A percentile compares a stretch with the other conserved stretches of the same genome.
Evolutionary conservation across 2,113 vertebrate genomes (phyloP).

Genomic region (Carollia perspicillata): DNA sequence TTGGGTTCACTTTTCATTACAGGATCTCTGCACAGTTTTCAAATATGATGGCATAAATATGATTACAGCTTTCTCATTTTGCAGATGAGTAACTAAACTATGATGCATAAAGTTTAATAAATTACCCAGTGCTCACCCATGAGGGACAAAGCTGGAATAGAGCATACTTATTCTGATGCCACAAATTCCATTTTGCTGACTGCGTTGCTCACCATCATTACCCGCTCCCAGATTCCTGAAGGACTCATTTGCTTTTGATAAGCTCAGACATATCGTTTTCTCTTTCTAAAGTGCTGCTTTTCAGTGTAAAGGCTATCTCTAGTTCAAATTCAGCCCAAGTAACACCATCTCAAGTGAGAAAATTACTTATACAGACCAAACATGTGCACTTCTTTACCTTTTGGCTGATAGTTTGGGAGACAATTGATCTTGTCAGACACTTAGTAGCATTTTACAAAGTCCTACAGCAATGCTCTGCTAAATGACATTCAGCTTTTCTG

Average conservation of each 20-base stretch:
- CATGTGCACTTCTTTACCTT: background rate
- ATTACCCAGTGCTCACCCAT: background rate
- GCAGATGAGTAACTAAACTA: constrained; percentile 23
- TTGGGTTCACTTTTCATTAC: background rate
- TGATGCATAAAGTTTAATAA: background rate
- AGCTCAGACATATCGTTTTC: background rate
- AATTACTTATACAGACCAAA: background rate
- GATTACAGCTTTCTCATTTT: constrained; percentile 16
- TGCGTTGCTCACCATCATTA: background rate
- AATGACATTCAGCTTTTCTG: constrained; percentile 57
- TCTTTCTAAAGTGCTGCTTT: background rate
- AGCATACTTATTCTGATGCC: background rate
- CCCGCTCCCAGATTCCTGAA: background rate
- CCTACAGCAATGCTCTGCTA: constrained; percentile 19
- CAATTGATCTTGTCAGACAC: constrained; percentile 51
- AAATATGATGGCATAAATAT: constrained; percentile 20
- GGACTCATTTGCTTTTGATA: constrained; percentile 1
- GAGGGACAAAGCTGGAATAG: background rate
- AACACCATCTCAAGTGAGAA: constrained; percentile 19
- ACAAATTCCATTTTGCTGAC: background rate
- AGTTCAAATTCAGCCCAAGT: background rate
- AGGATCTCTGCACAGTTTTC: background rate
- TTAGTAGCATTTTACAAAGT: constrained; percentile 40
- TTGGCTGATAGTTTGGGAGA: background rate
- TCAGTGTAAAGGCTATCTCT: background rate